A percentile compares a stretch with the other conserved stretches of the same genome.
Evolutionary conservation across 2,888 invertebrate genomes (phyloP).

Genomic region (Platycheirus albimanus): DNA sequence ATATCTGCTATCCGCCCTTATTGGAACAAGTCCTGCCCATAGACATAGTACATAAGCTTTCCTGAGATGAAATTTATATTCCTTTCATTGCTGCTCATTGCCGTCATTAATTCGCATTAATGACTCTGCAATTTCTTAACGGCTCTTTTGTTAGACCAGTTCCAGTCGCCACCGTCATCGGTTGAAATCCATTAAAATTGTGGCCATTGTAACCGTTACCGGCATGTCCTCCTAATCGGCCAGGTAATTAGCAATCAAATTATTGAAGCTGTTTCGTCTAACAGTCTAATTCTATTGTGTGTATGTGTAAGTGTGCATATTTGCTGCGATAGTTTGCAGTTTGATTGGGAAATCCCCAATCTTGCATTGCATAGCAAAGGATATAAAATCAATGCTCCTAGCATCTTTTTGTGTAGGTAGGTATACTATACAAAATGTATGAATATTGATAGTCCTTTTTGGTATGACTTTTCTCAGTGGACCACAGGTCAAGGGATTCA

Average conservation of each 20-base stretch:
- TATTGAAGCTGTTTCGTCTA: conserved; percentile 55
- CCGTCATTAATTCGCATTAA: conserved; percentile 58
- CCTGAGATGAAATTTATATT: conserved; percentile 24
- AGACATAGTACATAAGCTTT: not conserved
- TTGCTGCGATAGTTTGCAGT: not conserved
- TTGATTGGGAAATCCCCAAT: conserved; percentile 34
- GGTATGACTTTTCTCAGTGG: conserved; percentile 22
- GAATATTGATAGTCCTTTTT: conserved; percentile 8
- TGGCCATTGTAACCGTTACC: conserved; percentile 24
- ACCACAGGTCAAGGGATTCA: conserved; percentile 6
- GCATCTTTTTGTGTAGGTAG: not conserved
- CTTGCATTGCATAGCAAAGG: not conserved
- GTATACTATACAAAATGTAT: not conserved
- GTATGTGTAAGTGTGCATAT: not conserved
- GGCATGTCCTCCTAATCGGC: conserved; percentile 51
- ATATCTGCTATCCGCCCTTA: conserved; percentile 28
- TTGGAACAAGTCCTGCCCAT: not conserved
- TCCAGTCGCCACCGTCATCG: conserved; percentile 9
- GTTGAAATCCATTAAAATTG: conserved; percentile 31
- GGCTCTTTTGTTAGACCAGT: conserved; percentile 33
- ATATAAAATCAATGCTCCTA: not conserved
- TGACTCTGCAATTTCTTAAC: conserved; percentile 30
- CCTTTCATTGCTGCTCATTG: conserved; percentile 5
- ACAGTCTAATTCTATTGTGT: conserved; percentile 14
- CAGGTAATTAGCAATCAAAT: conserved; percentile 70